Base-by-base conservation (phyloP, 2,797 vertebrate genomes). In the Vireo griseus region DNA sequence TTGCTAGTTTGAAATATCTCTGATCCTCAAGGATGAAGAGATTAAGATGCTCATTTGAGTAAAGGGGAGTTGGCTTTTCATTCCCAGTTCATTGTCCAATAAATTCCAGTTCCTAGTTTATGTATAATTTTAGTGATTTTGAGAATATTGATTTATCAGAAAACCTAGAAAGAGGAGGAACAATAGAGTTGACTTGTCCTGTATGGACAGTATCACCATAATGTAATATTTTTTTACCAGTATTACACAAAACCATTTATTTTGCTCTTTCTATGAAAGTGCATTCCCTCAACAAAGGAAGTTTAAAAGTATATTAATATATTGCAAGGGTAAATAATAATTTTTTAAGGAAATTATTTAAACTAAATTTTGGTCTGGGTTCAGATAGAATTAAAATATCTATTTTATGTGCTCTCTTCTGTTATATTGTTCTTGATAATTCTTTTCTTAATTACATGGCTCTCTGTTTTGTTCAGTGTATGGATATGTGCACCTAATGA, bases 331-430 rank as follows among this genome's bases (percentile, higher is more conserved):
- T 21, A 55, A 73, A 62, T 28, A 6, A 2, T 54, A 52, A 20
- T 26, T 48, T 63, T 52, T 33, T 29, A 25, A 67, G 17, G 21
- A 77, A 91, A 37, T 42, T 14, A 35, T 52, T 79, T 37, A 52
- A 44, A 55, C 29, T 51, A 3, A 16, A 42, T 84, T 90, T 69
- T 28, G 0, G 8, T 57, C 35, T 44, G 5, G 2, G 5, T 57
- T 75, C 26, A 31, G 16, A 11, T 18, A 74, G 13, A 48, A 54
- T 80, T 86, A 17, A 47, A 22, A 55, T 40, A 2, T 77, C 11
- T 61, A 0, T 28, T 45, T 29, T 54, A 19, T 5, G 2, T 35
- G 10, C 0, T n/a, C 4, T 55, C 29, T 75, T 75, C 44, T 62
- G 4, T 62, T 74, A 18, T n/a, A 50, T 11, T 25, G 4, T 19